Evolutionary conservation across 2,888 invertebrate genomes (phyloP), one percentile per base, ranked within the genome.

Genomic region (Brenthis daphne): DNA sequence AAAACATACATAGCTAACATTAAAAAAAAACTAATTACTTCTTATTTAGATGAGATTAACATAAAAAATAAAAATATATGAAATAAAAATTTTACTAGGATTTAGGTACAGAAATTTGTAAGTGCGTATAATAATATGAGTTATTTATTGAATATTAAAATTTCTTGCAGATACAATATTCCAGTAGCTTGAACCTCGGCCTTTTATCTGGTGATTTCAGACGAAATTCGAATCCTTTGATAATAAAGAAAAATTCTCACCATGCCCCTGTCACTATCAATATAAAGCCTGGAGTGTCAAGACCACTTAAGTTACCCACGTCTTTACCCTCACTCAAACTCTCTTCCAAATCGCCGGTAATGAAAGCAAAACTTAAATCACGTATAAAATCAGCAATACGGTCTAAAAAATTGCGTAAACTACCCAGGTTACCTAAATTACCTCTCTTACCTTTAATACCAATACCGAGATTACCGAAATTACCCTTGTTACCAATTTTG

Each of bases 231-330:
- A 82, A 74, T 16, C 87, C 88, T 0, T 33, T 84, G 1, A 56
- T 80, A 51, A 77, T 86, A 61, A 84, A 77, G 68, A 87, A 82
- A 71, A 72, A 76, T 11, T 77, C 79, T 0, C 80, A 79, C 12
- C 80, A 78, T 16, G 77, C 85, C 1, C 88, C 89, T 14, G 77
- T 87, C 0, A 77, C 81, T 66, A 82, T 87, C 16, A 87, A 85
- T 64, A 78, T 85, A 6, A 79, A 81, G 29, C 72, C 83, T 2
- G 70, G 67, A 67, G 37, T 8, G 8, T 43, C 8, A 11, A 43
- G 37, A 43, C 63, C 72, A 48, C 58, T 68, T 53, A 76, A 75
- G 67, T 55, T 69, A 24, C 67, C 73, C 37, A 43, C 53, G n/a
- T 64, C 57, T n/a, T 51, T 72, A n/a, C 66, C 76, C 11, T 43